A percentile compares a stretch with the other conserved stretches of the same genome.
Evolutionary conservation across 1,140 invertebrate species (phyloP).

Genomic region (Camponotus pennsylvanicus): DNA sequence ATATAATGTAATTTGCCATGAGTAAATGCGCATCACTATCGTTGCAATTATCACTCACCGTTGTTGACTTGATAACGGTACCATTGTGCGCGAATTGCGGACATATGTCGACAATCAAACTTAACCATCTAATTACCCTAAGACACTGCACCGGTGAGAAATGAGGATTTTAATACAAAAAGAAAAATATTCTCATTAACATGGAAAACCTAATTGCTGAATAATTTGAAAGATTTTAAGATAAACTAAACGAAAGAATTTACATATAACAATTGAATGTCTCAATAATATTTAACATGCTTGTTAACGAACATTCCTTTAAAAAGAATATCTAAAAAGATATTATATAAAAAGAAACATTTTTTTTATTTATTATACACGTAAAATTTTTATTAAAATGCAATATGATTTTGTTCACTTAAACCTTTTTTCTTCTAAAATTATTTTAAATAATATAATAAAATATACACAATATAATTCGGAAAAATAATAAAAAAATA

Average conservation of each 20-base stretch:
- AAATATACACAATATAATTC: not conserved
- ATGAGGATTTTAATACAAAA: constrained; percentile 4
- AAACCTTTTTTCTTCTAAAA: too few species aligned
- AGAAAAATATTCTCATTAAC: not conserved
- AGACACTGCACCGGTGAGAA: not conserved
- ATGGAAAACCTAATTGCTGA: not conserved
- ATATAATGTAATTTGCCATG: constrained; percentile 32
- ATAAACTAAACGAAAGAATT: not conserved
- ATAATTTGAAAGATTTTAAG: constrained; percentile 2
- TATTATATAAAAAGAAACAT: not conserved
- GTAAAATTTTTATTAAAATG: too few species aligned
- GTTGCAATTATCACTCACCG: constrained; percentile 42
- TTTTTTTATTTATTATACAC: too few species aligned
- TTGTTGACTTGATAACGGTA: constrained; percentile 48
- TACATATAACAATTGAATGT: not conserved
- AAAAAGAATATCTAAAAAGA: not conserved
- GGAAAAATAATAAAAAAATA: not conserved
- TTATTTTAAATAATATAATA: too few species aligned
- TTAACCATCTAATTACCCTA: constrained; percentile 32
- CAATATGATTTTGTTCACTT: too few species aligned
- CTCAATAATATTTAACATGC: not conserved
- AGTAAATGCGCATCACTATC: constrained; percentile 54
- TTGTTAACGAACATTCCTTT: not conserved
- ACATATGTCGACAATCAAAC: constrained; percentile 21
- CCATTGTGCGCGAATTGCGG: constrained; percentile 17